A percentile compares a stretch with the other conserved stretches of the same genome.
phyloP scores from a whole-genome alignment of 2,888 invertebrate genomes.

The Eupithecia exiguata region DNA sequence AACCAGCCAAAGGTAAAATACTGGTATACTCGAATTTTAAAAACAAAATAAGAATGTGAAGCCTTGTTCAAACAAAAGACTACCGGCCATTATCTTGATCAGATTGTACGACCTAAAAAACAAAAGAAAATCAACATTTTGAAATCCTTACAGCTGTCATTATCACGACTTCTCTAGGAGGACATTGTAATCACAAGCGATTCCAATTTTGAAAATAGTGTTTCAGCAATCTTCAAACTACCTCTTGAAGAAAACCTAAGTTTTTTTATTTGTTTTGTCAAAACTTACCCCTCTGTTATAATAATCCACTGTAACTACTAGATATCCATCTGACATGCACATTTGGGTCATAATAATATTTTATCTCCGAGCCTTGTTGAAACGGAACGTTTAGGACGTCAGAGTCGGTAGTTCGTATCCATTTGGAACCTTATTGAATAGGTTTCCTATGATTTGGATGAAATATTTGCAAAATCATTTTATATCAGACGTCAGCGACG shows the following conservation, averaged over 20 bases:
- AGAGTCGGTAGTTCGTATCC: constrained; percentile 25
- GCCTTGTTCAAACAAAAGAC: not conserved
- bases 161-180: no score
- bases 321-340: constrained; percentile 58
- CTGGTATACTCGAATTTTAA: not conserved
- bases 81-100: not conserved
- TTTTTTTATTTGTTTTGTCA: not conserved
- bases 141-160: not conserved
- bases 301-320: constrained; percentile 19
- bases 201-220: not conserved
- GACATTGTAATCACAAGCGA: not conserved
- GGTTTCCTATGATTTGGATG: not conserved
- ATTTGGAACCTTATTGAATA: constrained; percentile 21
- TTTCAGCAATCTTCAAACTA: not conserved
- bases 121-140: not conserved
- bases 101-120: not conserved
- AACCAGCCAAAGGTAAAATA: not conserved
- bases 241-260: not conserved
- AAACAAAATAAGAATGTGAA: not conserved
- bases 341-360: constrained; percentile 70
- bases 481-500: not conserved
- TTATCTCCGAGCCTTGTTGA: constrained; percentile 55
- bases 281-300: not conserved
- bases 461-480: not conserved
- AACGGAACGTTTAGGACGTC: constrained; percentile 49